Conservation (phyloP, 2,888 invertebrate species). For the Theristus sp. region DNA sequence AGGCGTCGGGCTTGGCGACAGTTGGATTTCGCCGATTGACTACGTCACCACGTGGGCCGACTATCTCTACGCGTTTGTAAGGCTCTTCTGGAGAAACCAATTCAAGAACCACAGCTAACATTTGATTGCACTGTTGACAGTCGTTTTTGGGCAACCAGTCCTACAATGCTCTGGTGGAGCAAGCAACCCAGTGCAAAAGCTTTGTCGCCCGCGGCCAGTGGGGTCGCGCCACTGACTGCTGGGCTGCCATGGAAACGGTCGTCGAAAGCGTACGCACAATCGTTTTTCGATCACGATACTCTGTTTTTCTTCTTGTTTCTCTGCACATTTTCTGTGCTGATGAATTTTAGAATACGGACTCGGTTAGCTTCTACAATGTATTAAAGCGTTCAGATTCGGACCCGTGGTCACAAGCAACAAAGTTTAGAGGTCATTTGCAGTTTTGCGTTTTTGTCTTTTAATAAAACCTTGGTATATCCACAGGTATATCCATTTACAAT, state of each 20-base stretch:
- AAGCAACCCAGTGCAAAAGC: slow-evolving; percentile 14
- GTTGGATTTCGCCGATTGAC: slow-evolving; percentile 74
- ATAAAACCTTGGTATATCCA: no score
- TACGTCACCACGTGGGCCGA: slow-evolving; percentile 65
- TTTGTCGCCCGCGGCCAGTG: slow-evolving; percentile 41
- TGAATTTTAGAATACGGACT: slow-evolving; percentile 34
- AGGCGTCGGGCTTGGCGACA: slow-evolving; percentile 64
- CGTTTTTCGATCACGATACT: no score
- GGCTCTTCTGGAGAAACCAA: neutral
- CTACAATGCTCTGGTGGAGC: slow-evolving; percentile 4
- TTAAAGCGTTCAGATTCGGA: slow-evolving; percentile 29
- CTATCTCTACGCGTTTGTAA: slow-evolving; percentile 49
- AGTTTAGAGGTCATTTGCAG: no score
- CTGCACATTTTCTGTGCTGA: no score
- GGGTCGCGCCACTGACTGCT: slow-evolving; percentile 44
- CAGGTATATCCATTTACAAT: no score
- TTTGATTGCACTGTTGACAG: slow-evolving; percentile 6
- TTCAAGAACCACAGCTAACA: neutral
- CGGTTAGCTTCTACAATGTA: slow-evolving; percentile 65
- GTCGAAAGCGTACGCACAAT: slow-evolving; percentile 29
- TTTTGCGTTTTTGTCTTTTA: no score
- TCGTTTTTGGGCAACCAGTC: slow-evolving; percentile 14
- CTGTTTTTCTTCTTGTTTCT: no score
- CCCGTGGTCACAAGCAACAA: slow-evolving; percentile 12
- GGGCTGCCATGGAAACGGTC: slow-evolving; percentile 46